Base-by-base conservation (phyloP, 2,113 vertebrate genomes). In the Scatophagus argus region DNA sequence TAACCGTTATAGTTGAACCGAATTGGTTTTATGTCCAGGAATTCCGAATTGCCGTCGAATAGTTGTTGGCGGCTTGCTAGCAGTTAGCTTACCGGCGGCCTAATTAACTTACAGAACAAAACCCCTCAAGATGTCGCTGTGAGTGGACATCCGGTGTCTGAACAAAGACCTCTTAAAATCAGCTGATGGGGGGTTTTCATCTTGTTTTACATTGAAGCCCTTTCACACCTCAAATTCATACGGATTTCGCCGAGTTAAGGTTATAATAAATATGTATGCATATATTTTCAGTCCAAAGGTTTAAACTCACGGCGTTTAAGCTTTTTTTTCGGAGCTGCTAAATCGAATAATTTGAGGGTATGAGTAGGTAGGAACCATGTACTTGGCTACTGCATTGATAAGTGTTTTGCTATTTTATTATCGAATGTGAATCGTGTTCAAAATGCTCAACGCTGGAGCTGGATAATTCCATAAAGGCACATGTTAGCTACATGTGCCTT, bases 101-200 rank as follows among this genome's bases (percentile, higher is more conserved):
- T 86, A n/a, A n/a, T n/a, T n/a, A n/a, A n/a, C n/a, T n/a, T n/a
- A 59, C 31, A 49, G 59, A 81, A 51, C 78, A 64, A 78, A 63
- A 47, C 44, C 76, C 38, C 75, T 25, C 70, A 79, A 80, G 80
- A 86, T 88, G 85, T 88, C 80, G 85, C 75, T 77, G 68, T 65
- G 59, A 49, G 46, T 73, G 62, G 69, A 89, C 92, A 82, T 91
- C 90, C 90, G 89, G 89, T 90, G 70, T 85, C 56, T 54, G 84
- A 91, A 93, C 92, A 93, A 92, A 93, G 91, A 87, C 82, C 81
- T 61, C 62, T 47, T 84, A 75, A 86, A 88, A 83, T 66, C 80
- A 74, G 69, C 78, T 81, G 73, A 66, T 84, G 27, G 21, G 27
- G 21, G 29, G 6, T 25, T 74, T 13, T 39, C 17, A 25, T 36